Evolutionary conservation across 2,888 invertebrate species (phyloP).

Genomic region (Lasioglossum calceatum): DNA sequence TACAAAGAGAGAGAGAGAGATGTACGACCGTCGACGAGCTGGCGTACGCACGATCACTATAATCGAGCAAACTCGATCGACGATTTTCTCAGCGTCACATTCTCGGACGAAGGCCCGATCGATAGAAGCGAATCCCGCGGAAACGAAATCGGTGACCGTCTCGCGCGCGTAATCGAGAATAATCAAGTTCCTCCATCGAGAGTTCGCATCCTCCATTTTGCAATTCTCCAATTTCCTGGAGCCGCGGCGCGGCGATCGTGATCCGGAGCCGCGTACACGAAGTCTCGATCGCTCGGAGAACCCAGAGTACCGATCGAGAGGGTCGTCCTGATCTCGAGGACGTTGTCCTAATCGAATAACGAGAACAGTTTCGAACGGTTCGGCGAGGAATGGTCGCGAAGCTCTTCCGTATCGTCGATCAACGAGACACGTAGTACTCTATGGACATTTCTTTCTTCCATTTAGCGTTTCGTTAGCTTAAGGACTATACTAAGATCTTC

Average conservation of each 20-base stretch:
- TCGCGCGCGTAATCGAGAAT: slow-evolving; percentile 6
- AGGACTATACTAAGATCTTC: slow-evolving; percentile 8
- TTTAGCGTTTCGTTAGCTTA: slow-evolving; percentile 3
- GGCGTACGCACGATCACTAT: slow-evolving; percentile 40
- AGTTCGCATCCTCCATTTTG: slow-evolving; percentile 16
- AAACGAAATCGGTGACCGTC: neutral
- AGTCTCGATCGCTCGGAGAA: slow-evolving; percentile 12
- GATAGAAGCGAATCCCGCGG: slow-evolving; percentile 25
- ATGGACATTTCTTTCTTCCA: slow-evolving; percentile 7
- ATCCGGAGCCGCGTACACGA: slow-evolving; percentile 30
- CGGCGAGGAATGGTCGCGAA: neutral
- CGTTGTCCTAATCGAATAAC: neutral
- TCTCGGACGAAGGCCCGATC: slow-evolving; percentile 17
- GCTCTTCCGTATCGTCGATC: neutral
- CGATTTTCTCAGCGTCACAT: slow-evolving; percentile 22
- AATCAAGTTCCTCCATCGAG: slow-evolving; percentile 56
- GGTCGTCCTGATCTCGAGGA: neutral
- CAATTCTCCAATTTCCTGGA: slow-evolving; percentile 26
- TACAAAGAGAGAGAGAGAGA: neutral
- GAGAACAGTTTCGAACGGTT: neutral
- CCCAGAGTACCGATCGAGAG: slow-evolving; percentile 23
- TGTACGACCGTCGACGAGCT: slow-evolving; percentile 12
- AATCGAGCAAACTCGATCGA: neutral
- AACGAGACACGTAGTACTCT: neutral
- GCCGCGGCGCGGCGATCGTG: slow-evolving; percentile 38